Percentiles rank a stretch among this genome's conserved stretches.
Conservation (phyloP, 2,797 vertebrate genomes). For the Cryptoprocta ferox region DNA sequence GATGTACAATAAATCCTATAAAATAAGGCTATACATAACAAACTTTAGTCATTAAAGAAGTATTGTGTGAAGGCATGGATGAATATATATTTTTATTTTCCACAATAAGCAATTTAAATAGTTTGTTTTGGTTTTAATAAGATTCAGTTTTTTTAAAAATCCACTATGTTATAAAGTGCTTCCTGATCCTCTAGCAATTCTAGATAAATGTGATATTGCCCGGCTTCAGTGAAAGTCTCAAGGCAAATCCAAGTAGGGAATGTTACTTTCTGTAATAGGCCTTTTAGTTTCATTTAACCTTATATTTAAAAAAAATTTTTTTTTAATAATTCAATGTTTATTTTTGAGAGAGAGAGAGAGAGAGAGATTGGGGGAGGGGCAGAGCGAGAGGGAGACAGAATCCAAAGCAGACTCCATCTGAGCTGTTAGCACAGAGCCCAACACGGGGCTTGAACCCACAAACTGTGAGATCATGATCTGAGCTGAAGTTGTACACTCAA, state of each 20-base stretch:
- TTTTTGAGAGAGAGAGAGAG: no score
- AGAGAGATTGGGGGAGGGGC: no score
- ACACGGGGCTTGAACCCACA: no score
- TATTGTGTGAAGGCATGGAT: constrained; percentile 6
- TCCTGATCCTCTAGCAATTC: neutral
- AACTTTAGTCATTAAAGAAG: constrained; percentile 50
- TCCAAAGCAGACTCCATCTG: no score
- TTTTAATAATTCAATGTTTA: no score
- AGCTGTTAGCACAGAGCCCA: no score
- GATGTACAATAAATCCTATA: neutral
- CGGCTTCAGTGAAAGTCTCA: constrained; percentile 25
- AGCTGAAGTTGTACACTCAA: no score
- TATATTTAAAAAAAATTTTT: neutral
- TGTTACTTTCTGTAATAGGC: neutral
- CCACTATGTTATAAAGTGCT: constrained; percentile 32
- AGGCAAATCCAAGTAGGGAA: constrained; percentile 31
- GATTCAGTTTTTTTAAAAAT: constrained; percentile 44
- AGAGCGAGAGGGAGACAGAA: no score
- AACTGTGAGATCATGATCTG: no score
- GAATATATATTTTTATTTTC: neutral
- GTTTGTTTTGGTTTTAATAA: constrained; percentile 42
- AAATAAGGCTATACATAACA: constrained; percentile 9
- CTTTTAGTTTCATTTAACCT: constrained; percentile 24
- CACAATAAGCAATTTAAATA: neutral
- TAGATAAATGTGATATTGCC: neutral